Conservation (phyloP, 2,888 invertebrate species). For the Lochmaea capreae region DNA sequence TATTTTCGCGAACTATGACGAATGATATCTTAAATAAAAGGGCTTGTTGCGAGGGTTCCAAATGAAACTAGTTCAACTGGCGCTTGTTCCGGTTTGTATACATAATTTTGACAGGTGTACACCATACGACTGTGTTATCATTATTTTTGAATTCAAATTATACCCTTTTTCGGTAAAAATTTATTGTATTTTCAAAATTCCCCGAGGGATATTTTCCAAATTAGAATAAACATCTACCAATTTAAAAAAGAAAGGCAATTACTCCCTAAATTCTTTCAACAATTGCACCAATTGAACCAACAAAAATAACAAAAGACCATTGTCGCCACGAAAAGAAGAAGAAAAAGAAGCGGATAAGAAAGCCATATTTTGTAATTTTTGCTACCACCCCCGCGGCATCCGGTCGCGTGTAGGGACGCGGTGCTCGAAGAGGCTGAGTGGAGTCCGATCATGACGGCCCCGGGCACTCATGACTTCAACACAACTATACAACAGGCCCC, state of each 20-base stretch:
- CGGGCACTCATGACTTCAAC: conserved; percentile 57
- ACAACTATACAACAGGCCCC: conserved; percentile 46
- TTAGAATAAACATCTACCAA: not conserved
- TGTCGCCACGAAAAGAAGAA: conserved; percentile 23
- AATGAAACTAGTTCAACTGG: too few relatives aligned
- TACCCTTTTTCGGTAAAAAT: not conserved
- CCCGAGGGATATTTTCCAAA: not conserved
- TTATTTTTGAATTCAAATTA: not conserved
- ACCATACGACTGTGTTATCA: not conserved
- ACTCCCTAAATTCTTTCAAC: not conserved
- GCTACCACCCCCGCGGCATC: conserved; percentile 66
- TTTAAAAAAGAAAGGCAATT: not conserved
- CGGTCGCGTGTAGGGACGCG: conserved; percentile 62
- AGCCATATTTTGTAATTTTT: conserved; percentile 58
- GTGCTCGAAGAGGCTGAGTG: conserved; percentile 18
- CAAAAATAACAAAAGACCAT: conserved; percentile 31
- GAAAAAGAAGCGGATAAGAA: conserved; percentile 22
- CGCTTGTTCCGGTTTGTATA: too few relatives aligned
- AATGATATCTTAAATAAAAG: too few relatives aligned
- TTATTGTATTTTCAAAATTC: not conserved
- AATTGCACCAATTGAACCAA: conserved; percentile 15
- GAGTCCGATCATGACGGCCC: conserved; percentile 58
- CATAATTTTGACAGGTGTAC: not conserved
- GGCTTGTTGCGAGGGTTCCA: too few relatives aligned
- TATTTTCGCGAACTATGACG: too few relatives aligned